A percentile compares a stretch with the other conserved stretches of the same genome.
phyloP scores from a whole-genome alignment of 2,888 invertebrate genomes.

The Phengaris alcon region DNA sequence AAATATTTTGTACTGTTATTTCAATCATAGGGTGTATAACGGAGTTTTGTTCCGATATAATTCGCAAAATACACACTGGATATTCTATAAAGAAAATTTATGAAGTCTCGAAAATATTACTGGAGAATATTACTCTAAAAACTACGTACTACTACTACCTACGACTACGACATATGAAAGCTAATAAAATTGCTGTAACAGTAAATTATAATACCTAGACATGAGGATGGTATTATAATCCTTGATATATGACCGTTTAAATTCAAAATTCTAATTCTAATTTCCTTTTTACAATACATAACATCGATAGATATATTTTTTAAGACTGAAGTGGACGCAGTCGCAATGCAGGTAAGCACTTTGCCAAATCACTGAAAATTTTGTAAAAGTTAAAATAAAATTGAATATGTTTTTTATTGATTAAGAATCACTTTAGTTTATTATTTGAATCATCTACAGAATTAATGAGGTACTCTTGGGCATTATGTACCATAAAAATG shows the following conservation, averaged over 20 bases:
- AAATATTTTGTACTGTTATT: conserved; percentile 29
- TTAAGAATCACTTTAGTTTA: neutral
- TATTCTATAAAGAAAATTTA: neutral
- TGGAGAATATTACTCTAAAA: too few relatives aligned
- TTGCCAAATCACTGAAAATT: conserved; percentile 1
- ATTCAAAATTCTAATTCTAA: too few relatives aligned
- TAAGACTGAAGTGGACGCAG: neutral
- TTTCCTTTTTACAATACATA: too few relatives aligned
- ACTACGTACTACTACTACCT: too few relatives aligned
- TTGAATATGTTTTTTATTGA: neutral
- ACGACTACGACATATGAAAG: neutral
- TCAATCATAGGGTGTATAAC: neutral
- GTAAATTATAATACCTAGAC: too few relatives aligned
- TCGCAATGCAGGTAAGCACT: neutral
- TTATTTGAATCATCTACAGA: neutral
- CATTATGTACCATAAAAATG: too few relatives aligned
- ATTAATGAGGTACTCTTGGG: too few relatives aligned
- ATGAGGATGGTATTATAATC: too few relatives aligned
- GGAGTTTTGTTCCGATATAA: neutral
- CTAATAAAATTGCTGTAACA: too few relatives aligned
- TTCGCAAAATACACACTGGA: neutral
- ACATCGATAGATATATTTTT: neutral
- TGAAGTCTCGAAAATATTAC: neutral
- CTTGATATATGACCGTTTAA: too few relatives aligned
- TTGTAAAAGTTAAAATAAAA: neutral